Evolutionary conservation across 2,797 vertebrate genomes (phyloP).

Genomic region (Sciaenops ocellatus): DNA sequence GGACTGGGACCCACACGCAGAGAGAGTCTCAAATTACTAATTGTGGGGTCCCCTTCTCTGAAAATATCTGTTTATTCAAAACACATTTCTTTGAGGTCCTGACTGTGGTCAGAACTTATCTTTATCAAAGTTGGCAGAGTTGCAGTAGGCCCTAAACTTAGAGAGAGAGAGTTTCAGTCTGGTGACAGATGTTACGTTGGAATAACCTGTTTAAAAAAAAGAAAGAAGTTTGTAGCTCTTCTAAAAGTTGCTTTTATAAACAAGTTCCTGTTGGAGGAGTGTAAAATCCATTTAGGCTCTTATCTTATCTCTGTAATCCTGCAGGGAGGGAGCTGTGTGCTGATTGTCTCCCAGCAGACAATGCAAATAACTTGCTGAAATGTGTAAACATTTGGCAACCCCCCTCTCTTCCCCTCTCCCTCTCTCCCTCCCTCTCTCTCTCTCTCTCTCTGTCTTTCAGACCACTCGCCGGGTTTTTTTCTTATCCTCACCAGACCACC

Average conservation of each 20-base stretch:
- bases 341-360: constrained; percentile 82
- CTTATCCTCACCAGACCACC: constrained; percentile 71
- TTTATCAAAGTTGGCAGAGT: constrained; percentile 61
- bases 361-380: constrained; percentile 82
- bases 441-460: constrained; percentile 19
- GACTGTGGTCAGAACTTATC: constrained; percentile 53
- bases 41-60: constrained; percentile 83
- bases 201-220: constrained; percentile 18
- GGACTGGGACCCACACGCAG: constrained; percentile 83
- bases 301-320: constrained; percentile 82
- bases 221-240: no score
- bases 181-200: constrained; percentile 13
- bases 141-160: constrained; percentile 12
- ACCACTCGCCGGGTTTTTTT: constrained; percentile 45
- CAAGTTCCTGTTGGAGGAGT: constrained; percentile 61
- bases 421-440: no score
- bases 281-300: constrained; percentile 75
- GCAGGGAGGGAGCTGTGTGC: constrained; percentile 75
- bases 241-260: constrained; percentile 71
- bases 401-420: background rate
- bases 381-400: constrained; percentile 83
- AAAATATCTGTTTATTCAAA: constrained; percentile 87
- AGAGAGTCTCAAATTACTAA: constrained; percentile 87
- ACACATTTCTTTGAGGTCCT: constrained; percentile 77
- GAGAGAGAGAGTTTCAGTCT: constrained; percentile 24